Evolutionary conservation across 2,888 invertebrate genomes (phyloP).

Genomic region (Morpho achilles): DNA sequence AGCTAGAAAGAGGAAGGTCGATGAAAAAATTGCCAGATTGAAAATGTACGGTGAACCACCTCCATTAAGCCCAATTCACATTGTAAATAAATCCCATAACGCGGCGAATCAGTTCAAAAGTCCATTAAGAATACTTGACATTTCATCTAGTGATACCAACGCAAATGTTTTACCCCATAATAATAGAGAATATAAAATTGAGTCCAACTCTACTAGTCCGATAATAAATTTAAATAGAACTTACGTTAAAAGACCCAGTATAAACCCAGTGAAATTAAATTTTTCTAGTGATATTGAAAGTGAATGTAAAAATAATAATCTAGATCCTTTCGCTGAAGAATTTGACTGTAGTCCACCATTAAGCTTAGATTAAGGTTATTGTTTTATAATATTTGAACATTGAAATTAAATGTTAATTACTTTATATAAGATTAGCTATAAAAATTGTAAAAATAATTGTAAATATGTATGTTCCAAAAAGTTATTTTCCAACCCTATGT

Average conservation of each 20-base stretch:
- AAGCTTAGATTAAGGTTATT: conserved; percentile 51
- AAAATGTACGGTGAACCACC: conserved; percentile 78
- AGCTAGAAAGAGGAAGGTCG: conserved; percentile 48
- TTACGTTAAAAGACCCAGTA: conserved; percentile 38
- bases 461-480: no score
- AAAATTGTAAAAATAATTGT: no score
- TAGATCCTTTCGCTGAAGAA: conserved; percentile 61
- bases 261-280: conserved; percentile 53
- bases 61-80: conserved; percentile 68
- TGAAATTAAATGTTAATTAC: no score
- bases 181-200: not conserved
- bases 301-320: conserved; percentile 19
- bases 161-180: conserved; percentile 13
- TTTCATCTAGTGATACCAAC: conserved; percentile 37
- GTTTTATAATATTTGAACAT: not conserved
- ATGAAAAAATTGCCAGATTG: conserved; percentile 69
- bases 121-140: conserved; percentile 40
- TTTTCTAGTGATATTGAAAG: conserved; percentile 40
- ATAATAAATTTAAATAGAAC: conserved; percentile 47
- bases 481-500: no score
- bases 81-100: conserved; percentile 54
- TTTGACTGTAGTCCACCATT: conserved; percentile 67
- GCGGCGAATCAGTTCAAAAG: conserved; percentile 60
- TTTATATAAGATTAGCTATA: no score
- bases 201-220: conserved; percentile 37